phyloP scores from a whole-genome alignment of 2,113 vertebrate species.

The Anser cygnoides region DNA sequence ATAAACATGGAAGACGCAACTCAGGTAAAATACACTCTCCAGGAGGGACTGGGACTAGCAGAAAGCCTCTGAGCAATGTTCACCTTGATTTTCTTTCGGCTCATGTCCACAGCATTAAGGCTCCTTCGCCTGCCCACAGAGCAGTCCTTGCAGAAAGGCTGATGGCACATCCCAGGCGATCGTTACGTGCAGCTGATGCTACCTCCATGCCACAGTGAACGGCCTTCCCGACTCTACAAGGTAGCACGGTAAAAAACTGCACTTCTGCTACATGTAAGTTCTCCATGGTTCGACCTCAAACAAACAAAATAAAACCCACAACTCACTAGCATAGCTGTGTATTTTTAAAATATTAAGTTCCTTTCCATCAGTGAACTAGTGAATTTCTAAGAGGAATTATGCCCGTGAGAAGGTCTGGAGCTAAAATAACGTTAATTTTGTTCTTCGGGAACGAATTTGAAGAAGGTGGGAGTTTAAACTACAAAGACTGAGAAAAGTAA shows the following conservation, averaged over 20 bases:
- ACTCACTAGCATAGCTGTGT: background rate
- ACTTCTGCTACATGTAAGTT: background rate
- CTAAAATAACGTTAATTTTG: background rate
- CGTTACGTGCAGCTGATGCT: background rate
- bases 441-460: background rate
- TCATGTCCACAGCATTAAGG: accelerated
- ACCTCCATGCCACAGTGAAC: accelerated
- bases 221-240: background rate
- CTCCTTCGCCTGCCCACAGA: background rate
- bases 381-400: background rate
- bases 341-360: background rate
- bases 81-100: background rate
- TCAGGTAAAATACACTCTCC: background rate
- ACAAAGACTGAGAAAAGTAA: background rate
- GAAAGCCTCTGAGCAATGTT: accelerated
- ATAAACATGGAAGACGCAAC: background rate
- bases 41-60: background rate
- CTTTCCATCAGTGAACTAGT: background rate
- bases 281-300: background rate
- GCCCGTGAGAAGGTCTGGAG: background rate
- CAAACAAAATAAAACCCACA: background rate
- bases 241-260: background rate
- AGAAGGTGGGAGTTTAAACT: background rate
- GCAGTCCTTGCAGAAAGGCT: background rate
- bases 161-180: accelerated